Conservation (phyloP, 2,113 vertebrate genomes). For the Origma solitaria region DNA sequence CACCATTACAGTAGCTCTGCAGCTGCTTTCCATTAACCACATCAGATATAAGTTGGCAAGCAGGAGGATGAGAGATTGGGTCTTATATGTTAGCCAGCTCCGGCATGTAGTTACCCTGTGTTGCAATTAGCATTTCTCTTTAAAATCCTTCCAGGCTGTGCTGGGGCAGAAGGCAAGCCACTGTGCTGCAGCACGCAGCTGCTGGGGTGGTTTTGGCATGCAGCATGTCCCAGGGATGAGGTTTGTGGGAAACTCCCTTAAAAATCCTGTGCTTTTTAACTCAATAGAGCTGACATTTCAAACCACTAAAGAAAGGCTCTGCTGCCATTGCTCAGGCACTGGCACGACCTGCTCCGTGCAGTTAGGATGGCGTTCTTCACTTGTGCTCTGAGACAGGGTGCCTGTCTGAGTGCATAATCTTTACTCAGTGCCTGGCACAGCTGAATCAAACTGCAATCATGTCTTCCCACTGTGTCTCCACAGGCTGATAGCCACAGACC, state of each 20-base stretch:
- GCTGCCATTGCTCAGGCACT: neutral
- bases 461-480: neutral
- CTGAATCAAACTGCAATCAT: conserved; percentile 38
- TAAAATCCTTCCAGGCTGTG: neutral
- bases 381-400: neutral
- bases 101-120: neutral
- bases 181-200: neutral
- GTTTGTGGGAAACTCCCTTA: neutral
- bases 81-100: neutral
- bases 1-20: neutral
- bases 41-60: neutral
- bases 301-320: neutral
- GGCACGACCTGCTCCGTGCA: rapidly evolving
- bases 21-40: neutral
- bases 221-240: neutral
- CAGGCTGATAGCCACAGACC: conserved; percentile 19
- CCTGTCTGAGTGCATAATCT: neutral
- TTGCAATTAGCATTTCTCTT: neutral
- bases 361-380: rapidly evolving
- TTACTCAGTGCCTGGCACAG: neutral
- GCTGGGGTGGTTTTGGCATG: neutral
- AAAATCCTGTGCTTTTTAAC: neutral
- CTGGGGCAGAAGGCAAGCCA: neutral
- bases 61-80: neutral
- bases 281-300: neutral